Evolutionary conservation across 1,140 invertebrate species (phyloP).

Genomic region (Drosophila pseudoobscura): DNA sequence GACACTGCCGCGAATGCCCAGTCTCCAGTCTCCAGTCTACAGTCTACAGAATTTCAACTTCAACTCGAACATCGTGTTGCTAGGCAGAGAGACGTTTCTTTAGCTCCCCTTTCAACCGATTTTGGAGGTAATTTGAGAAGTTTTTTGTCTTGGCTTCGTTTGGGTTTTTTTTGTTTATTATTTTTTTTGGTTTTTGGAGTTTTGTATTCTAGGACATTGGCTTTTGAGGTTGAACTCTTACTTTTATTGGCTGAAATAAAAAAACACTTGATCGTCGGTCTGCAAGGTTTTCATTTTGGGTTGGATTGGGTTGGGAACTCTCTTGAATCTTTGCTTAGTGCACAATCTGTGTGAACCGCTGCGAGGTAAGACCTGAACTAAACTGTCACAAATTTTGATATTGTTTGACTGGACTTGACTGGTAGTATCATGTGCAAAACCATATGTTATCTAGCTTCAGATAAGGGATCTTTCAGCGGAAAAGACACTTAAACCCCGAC

Average conservation of each 20-base stretch:
- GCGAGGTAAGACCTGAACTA: conserved; percentile 20
- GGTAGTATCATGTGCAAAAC: conserved; percentile 34
- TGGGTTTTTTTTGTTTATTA: neutral
- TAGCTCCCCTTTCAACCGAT: conserved; percentile 11
- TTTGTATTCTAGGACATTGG: conserved; percentile 69
- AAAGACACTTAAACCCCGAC: conserved; percentile 35
- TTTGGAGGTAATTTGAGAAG: conserved; percentile 59
- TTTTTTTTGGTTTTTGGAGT: neutral
- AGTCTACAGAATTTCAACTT: no score
- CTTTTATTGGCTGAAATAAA: conserved; percentile 42
- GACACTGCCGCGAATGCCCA: conserved; percentile 32
- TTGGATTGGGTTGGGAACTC: conserved; percentile 22
- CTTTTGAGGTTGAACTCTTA: conserved; percentile 65
- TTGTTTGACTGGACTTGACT: conserved; percentile 18
- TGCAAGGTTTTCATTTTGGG: conserved; percentile 36
- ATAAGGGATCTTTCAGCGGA: conserved; percentile 42
- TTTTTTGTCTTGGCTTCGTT: conserved; percentile 22
- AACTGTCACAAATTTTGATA: conserved; percentile 31
- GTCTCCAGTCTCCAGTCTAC: neutral
- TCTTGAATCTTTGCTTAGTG: conserved; percentile 23
- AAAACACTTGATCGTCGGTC: neutral
- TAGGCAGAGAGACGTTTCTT: conserved; percentile 29
- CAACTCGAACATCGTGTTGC: conserved; percentile 35
- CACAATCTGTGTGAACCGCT: conserved; percentile 13
- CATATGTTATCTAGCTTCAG: conserved; percentile 19